A percentile compares a stretch with the other conserved stretches of the same genome.
phyloP scores from a whole-genome alignment of 2,888 invertebrate species.

The Lasius platythorax region DNA sequence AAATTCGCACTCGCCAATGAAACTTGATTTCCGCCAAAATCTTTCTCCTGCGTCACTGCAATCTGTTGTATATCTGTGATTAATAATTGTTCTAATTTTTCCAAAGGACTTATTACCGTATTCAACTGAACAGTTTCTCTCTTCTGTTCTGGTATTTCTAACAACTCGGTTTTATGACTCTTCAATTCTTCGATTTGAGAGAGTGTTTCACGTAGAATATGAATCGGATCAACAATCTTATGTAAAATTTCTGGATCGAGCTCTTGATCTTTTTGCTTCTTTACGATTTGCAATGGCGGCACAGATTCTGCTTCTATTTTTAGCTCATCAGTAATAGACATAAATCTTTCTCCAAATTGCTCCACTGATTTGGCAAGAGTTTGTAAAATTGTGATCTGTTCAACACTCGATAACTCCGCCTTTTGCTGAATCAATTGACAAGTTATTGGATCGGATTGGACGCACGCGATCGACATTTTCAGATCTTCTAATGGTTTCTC shows the following conservation, averaged over 20 bases:
- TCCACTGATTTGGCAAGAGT: slow-evolving; percentile 81
- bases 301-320: slow-evolving; percentile 31
- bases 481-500: slow-evolving; percentile 59
- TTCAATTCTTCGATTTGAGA: slow-evolving; percentile 53
- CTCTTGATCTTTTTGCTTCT: slow-evolving; percentile 11
- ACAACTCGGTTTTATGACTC: slow-evolving; percentile 38
- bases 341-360: slow-evolving; percentile 59
- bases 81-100: slow-evolving; percentile 63
- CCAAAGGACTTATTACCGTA: slow-evolving; percentile 67
- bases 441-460: slow-evolving; percentile 44
- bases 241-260: slow-evolving; percentile 60
- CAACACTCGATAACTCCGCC: slow-evolving; percentile 49
- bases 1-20: slow-evolving; percentile 51
- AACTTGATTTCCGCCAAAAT: slow-evolving; percentile 6
- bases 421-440: slow-evolving; percentile 33
- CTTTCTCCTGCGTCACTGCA: slow-evolving; percentile 7
- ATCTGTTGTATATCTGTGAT: slow-evolving; percentile 44
- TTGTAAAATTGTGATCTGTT: slow-evolving; percentile 77
- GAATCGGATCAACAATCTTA: slow-evolving; percentile 64
- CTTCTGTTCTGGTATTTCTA: slow-evolving; percentile 46
- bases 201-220: slow-evolving; percentile 58
- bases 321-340: slow-evolving; percentile 9
- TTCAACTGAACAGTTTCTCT: slow-evolving; percentile 50
- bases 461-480: slow-evolving; percentile 53
- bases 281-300: neutral